These are phyloP conservation scores for Xestia xanthographa DNA, from an alignment of 2,888 invertebrate species.

Conservation along the genomic window DNA sequence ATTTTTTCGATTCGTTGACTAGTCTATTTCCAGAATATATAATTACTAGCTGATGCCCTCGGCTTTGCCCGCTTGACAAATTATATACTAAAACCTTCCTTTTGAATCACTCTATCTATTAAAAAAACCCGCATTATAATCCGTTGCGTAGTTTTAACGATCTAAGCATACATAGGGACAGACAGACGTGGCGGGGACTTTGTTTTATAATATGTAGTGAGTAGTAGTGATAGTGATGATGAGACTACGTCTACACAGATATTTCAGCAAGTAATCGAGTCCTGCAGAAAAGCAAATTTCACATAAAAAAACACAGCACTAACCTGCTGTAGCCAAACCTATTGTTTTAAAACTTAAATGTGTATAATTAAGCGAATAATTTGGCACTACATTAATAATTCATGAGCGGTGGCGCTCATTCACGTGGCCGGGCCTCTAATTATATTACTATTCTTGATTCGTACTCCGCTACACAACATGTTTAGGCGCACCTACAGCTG, in stretches of 20 bases:
- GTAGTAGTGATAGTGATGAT: too few relatives aligned
- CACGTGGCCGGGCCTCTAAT: slow-evolving; percentile 21
- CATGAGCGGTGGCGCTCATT: slow-evolving; percentile 14
- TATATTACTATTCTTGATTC: slow-evolving; percentile 18
- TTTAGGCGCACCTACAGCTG: neutral
- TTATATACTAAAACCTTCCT: too few relatives aligned
- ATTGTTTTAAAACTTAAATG: slow-evolving; percentile 11
- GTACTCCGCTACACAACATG: neutral
- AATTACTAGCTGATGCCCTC: too few relatives aligned
- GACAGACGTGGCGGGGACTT: too few relatives aligned
- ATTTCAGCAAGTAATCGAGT: neutral
- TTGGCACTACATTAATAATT: slow-evolving; percentile 42
- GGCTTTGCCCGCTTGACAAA: too few relatives aligned
- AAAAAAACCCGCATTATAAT: too few relatives aligned
- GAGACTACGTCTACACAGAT: too few relatives aligned
- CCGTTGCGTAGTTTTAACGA: too few relatives aligned
- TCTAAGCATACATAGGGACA: too few relatives aligned
- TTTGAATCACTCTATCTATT: too few relatives aligned
- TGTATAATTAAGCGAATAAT: slow-evolving; percentile 28
- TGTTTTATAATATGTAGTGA: too few relatives aligned
- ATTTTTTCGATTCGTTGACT: neutral
- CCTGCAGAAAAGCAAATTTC: neutral
- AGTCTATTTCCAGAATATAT: neutral
- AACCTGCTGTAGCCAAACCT: neutral
- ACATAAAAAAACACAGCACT: neutral